phyloP scores from a whole-genome alignment of 1,140 invertebrate species.

The Atta colombica region DNA sequence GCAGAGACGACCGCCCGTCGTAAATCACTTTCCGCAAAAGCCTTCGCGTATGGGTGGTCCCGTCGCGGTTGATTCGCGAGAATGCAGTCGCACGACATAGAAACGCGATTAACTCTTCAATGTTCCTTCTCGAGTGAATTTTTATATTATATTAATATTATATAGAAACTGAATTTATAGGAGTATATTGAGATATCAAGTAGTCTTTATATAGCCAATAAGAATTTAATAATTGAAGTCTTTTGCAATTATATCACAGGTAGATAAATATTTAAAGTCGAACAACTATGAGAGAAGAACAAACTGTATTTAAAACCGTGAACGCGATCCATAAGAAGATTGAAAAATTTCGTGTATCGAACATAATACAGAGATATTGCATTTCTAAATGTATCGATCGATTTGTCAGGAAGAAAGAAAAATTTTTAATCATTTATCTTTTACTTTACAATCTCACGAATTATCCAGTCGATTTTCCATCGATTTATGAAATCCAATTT shows the following conservation, averaged over 20 bases:
- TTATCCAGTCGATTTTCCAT: background rate
- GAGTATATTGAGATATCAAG: background rate
- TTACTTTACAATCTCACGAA: background rate
- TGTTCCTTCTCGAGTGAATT: conserved; percentile 1
- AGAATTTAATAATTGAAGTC: background rate
- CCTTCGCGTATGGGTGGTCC: conserved; percentile 25
- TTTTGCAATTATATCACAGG: background rate
- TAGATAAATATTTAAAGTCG: conserved; percentile 8
- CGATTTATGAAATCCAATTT: background rate
- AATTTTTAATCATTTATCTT: background rate
- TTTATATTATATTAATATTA: background rate
- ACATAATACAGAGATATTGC: background rate
- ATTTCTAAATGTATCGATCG: background rate
- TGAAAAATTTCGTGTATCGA: background rate
- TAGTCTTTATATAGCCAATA: background rate
- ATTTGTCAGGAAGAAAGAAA: background rate
- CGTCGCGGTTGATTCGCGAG: conserved; percentile 13
- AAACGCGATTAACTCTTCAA: background rate
- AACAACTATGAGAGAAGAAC: background rate
- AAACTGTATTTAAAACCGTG: background rate
- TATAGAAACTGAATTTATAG: background rate
- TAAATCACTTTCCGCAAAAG: conserved; percentile 49
- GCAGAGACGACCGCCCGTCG: background rate
- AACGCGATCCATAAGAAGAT: background rate
- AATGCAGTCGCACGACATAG: background rate